These are phyloP conservation scores for Thumatha senex DNA, from an alignment of 2,888 invertebrate species.

Conservation along the genomic window DNA sequence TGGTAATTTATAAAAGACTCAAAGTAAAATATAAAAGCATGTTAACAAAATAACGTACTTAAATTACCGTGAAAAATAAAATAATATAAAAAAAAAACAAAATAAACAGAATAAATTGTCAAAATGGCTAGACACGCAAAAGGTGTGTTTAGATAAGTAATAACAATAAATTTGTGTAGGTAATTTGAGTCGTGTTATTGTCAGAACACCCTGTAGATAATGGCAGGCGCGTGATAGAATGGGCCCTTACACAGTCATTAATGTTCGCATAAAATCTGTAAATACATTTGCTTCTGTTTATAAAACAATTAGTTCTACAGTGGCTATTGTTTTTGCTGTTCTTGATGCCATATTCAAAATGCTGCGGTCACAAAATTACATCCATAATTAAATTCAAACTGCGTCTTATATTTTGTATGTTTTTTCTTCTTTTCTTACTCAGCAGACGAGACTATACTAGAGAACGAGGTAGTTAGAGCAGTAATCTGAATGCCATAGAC, in stretches of 20 bases:
- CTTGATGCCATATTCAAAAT: neutral
- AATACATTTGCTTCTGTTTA: constrained; percentile 28
- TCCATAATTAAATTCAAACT: no score
- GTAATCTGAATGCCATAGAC: no score
- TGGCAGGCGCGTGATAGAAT: constrained; percentile 68
- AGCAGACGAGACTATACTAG: no score
- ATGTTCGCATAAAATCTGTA: constrained; percentile 24
- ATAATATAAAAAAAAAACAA: constrained; percentile 9
- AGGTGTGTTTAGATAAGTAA: constrained; percentile 59
- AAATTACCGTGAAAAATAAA: constrained; percentile 4
- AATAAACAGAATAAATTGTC: constrained; percentile 36
- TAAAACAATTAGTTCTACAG: constrained; percentile 11
- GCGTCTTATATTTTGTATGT: no score
- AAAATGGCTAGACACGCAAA: constrained; percentile 49
- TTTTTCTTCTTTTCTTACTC: no score
- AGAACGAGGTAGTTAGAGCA: no score
- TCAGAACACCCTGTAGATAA: constrained; percentile 54
- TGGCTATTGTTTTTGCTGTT: neutral
- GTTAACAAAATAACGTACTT: neutral
- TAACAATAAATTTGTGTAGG: constrained; percentile 66
- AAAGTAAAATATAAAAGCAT: neutral
- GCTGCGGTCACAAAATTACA: neutral
- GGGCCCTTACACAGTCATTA: constrained; percentile 50
- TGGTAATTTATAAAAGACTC: neutral
- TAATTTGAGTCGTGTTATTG: constrained; percentile 67